A percentile compares a stretch with the other conserved stretches of the same genome.
phyloP scores from a whole-genome alignment of 2,797 vertebrate genomes.

The Diplodus sargus region DNA sequence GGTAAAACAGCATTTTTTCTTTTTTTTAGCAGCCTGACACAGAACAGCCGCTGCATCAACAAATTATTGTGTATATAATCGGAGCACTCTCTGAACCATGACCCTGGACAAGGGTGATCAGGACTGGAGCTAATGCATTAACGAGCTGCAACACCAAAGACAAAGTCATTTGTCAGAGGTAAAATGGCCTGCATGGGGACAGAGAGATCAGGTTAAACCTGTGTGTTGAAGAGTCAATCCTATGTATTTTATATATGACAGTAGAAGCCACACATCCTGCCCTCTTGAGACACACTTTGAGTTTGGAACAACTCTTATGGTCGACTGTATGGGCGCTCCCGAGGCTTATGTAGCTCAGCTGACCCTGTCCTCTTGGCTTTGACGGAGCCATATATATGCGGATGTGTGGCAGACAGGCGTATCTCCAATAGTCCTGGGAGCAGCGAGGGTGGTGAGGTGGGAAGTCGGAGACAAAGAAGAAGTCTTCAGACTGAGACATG shows the following conservation, averaged over 20 bases:
- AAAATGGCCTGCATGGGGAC: constrained; percentile 1
- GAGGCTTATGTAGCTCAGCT: constrained; percentile 60
- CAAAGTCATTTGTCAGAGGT: constrained; percentile 18
- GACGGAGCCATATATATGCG: constrained; percentile 40
- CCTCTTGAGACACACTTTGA: constrained; percentile 21
- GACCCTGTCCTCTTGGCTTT: constrained; percentile 60
- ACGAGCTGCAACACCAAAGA: constrained; percentile 42
- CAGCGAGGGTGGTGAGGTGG: constrained; percentile 33
- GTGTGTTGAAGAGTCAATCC: constrained; percentile 6
- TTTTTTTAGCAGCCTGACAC: background rate
- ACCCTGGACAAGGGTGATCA: constrained; percentile 43
- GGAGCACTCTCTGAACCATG: constrained; percentile 33
- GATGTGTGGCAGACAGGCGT: constrained; percentile 52
- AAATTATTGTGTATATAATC: constrained; percentile 43
- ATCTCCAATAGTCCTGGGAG: constrained; percentile 53
- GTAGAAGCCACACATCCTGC: constrained; percentile 19
- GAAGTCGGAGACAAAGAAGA: constrained; percentile 34
- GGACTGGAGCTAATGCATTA: constrained; percentile 46
- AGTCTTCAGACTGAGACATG: constrained; percentile 42
- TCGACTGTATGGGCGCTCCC: constrained; percentile 21
- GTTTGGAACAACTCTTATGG: constrained; percentile 15
- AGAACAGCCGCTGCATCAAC: constrained; percentile 33
- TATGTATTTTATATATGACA: constrained; percentile 24
- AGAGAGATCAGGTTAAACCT: constrained; percentile 19
- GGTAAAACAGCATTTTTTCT: background rate